These are phyloP conservation scores for Acomys russatus DNA, from an alignment of 2,797 vertebrate genomes.

Conservation along the genomic window DNA sequence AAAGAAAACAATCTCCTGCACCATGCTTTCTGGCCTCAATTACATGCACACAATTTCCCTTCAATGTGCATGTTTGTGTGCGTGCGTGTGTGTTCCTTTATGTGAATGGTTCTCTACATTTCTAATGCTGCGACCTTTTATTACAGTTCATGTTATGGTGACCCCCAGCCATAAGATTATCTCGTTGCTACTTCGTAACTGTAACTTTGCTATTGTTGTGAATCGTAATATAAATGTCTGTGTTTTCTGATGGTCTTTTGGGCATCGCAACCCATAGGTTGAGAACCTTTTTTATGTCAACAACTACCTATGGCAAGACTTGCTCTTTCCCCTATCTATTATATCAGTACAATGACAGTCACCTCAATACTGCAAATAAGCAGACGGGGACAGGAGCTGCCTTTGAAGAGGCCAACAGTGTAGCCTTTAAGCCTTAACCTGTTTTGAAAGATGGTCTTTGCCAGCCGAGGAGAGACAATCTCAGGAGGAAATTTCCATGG, in stretches of 20 bases:
- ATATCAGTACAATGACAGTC: neutral
- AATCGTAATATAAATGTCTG: neutral
- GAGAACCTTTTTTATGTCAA: neutral
- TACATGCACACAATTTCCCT: neutral
- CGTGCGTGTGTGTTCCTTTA: neutral
- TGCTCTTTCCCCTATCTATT: neutral
- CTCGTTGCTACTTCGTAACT: neutral
- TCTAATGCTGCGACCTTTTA: neutral
- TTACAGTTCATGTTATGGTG: neutral
- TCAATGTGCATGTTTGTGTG: neutral
- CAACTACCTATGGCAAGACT: neutral
- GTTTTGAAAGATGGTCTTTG: conserved; percentile 96
- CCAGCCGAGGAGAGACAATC: conserved; percentile 97
- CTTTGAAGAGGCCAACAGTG: neutral
- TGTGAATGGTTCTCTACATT: neutral
- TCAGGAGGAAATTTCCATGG: conserved; percentile 99
- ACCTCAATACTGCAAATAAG: neutral
- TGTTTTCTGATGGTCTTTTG: neutral
- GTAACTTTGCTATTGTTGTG: neutral
- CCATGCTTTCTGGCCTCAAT: neutral
- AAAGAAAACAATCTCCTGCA: neutral
- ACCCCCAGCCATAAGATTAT: neutral
- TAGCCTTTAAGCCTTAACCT: conserved; percentile 87
- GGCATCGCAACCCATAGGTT: neutral
- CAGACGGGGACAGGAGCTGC: neutral